These are phyloP conservation scores for Nymphicus hollandicus DNA, from an alignment of 2,113 vertebrate species.

Conservation along the genomic window DNA sequence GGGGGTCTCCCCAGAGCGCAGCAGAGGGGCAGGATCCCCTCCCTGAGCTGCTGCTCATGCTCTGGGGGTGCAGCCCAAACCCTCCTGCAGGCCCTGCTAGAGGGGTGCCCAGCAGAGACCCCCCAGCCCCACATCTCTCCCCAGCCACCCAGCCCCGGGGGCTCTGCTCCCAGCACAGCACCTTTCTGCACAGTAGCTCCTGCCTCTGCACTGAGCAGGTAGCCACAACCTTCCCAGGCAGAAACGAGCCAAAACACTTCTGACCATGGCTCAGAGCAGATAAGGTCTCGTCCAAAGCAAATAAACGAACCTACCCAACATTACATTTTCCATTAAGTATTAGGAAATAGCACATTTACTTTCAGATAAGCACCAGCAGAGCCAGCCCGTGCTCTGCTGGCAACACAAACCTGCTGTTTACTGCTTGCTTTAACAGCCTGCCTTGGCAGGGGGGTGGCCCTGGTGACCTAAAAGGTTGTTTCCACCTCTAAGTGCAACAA, in stretches of 20 bases:
- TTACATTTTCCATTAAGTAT: not conserved
- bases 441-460: not conserved
- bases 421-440: not conserved
- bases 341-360: slow-evolving; percentile 15
- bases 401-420: not conserved
- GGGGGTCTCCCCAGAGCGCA: not conserved
- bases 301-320: not conserved
- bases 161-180: not conserved
- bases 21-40: not conserved
- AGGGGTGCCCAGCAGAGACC: not conserved
- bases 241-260: slow-evolving; percentile 4
- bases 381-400: not conserved
- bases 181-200: not conserved
- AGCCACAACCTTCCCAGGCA: not conserved
- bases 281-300: slow-evolving; percentile 50
- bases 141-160: not conserved
- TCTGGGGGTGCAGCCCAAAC: not conserved
- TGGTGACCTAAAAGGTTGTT: not conserved
- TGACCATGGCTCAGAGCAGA: not conserved
- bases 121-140: not conserved
- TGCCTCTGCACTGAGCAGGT: accelerated
- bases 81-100: not conserved
- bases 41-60: not conserved
- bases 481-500: not conserved
- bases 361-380: slow-evolving; percentile 11